Evolutionary conservation across 2,797 vertebrate genomes (phyloP).

Genomic region (Limnodromus scolopaceus): DNA sequence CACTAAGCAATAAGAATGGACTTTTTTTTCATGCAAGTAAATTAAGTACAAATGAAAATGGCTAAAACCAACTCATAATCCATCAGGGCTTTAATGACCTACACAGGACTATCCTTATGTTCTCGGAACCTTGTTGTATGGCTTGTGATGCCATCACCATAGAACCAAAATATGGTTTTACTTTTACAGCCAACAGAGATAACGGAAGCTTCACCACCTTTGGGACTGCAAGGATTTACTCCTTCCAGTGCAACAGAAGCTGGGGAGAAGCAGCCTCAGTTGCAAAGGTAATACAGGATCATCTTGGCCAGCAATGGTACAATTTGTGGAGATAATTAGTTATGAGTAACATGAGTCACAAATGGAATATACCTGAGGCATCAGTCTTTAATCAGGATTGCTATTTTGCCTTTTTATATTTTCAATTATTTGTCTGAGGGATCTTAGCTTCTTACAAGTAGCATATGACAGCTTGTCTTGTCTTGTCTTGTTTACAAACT

Average conservation of each 20-base stretch:
- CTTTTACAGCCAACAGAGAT: slow-evolving; percentile 40
- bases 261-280: background rate
- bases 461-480: background rate
- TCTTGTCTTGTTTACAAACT: background rate
- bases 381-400: background rate
- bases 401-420: background rate
- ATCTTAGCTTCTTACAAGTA: background rate
- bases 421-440: background rate
- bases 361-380: background rate
- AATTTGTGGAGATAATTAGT: background rate
- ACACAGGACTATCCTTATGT: accelerated
- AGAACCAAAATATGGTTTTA: background rate
- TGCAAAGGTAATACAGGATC: slow-evolving; percentile 30
- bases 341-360: background rate
- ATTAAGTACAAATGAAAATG: background rate
- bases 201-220: background rate
- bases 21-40: background rate
- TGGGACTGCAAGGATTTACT: background rate
- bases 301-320: background rate
- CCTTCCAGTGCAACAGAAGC: background rate
- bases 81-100: background rate
- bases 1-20: background rate
- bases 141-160: background rate
- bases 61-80: background rate
- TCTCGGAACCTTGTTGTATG: background rate